Conservation (phyloP, 37 sponge, comb jelly and placozoan genomes). For the Cliona cf. orientalis region DNA sequence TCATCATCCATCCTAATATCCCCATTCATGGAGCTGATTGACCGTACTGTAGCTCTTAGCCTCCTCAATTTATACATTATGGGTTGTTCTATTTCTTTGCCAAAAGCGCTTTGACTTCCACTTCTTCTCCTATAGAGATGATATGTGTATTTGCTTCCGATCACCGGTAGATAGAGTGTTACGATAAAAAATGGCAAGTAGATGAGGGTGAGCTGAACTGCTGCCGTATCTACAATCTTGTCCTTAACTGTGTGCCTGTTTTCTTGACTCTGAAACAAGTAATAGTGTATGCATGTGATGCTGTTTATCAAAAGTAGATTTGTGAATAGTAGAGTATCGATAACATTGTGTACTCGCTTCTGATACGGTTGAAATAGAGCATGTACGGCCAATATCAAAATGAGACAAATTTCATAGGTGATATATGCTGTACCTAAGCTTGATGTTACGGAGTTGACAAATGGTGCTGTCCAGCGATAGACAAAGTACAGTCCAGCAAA, state of each 20-base stretch:
- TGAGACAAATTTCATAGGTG: neutral
- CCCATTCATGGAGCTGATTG: no score
- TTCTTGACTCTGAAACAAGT: no score
- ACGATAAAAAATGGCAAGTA: slow-evolving; percentile 29
- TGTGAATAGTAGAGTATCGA: slow-evolving; percentile 42
- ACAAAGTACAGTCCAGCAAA: slow-evolving; percentile 60
- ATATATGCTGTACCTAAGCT: neutral
- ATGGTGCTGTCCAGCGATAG: slow-evolving; percentile 5
- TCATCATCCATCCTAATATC: no score
- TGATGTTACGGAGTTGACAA: neutral
- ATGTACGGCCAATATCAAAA: slow-evolving; percentile 16
- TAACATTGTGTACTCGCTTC: slow-evolving; percentile 26
- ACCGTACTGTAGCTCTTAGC: no score
- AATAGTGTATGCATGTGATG: slow-evolving; percentile 15
- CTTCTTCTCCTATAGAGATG: neutral
- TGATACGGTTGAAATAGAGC: slow-evolving; percentile 50
- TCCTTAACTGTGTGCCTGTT: no score
- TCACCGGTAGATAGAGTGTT: slow-evolving; percentile 3
- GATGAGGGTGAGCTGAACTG: slow-evolving; percentile 16
- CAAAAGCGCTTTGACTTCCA: neutral
- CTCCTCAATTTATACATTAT: neutral
- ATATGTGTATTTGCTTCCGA: neutral
- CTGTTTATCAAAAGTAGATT: slow-evolving; percentile 33
- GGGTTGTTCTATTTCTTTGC: neutral
- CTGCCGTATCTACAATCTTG: neutral